Base-by-base conservation (phyloP, 2,888 invertebrate species). In the Anthophora plumipes region DNA sequence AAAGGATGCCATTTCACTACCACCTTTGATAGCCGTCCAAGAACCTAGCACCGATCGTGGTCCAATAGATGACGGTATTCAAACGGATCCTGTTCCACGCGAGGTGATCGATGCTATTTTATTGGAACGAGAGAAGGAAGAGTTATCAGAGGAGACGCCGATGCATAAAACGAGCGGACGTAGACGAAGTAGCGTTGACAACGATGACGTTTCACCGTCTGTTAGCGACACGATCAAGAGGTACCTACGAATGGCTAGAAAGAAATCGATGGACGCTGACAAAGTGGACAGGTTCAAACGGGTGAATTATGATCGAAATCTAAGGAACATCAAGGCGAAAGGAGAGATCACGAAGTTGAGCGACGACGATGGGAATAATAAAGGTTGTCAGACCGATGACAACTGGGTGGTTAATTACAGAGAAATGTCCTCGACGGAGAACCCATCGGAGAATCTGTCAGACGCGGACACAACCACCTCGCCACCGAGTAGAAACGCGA, bases 221-320 rank as follows among this genome's bases (percentile, higher is more conserved):
- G 97, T 98, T 39, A 97, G 97, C 91, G 97, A 97, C 90, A 97
- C 97, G 0, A 97, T 98, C 80, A 97, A 97, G 93, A 94, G 97
- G 12, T 98, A 98, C 92, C 93, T 98, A 66, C 94, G 97, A 75
- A 98, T 98, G 97, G 97, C 97, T 9, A 95, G 98, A 48, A 98
- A 98, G 92, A 98, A 98, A 91, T 97, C 97, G 90, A 96, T 96
- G 12, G 97, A 97, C 92, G 95, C 96, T 2, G 97, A 97, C 85
- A 97, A 97, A 91, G 96, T 95, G 3, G 97, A 97, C 91, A 95
- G 97, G 67, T 98, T 98, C 91, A 97, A 97, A 91, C 95, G 97
- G 0, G 97, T 98, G 25, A 98, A 98, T 92, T 98, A 98, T 90
- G 98, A 98, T 90, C 95, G 97, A 78, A 97, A 97, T 91, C 94